These are phyloP conservation scores for Acanthopagrus latus DNA, from an alignment of 2,797 vertebrate genomes.

Conservation along the genomic window DNA sequence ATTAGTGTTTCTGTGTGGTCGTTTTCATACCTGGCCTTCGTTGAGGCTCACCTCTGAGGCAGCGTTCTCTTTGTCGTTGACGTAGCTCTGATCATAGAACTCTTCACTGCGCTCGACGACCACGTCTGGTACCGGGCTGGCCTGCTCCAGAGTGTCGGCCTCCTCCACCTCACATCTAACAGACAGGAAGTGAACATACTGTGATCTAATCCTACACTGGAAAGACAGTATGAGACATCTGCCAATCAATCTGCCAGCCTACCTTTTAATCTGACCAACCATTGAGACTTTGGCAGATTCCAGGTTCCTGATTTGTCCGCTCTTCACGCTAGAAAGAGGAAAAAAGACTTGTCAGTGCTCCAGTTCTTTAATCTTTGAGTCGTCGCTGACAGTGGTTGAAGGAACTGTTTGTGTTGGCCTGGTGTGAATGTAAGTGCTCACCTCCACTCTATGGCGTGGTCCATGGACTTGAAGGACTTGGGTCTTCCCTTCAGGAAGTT, in stretches of 20 bases:
- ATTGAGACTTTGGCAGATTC: slow-evolving; percentile 83
- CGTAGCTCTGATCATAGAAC: slow-evolving; percentile 72
- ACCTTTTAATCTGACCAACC: slow-evolving; percentile 83
- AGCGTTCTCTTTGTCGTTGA: slow-evolving; percentile 63
- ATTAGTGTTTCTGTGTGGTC: neutral
- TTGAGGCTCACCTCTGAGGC: slow-evolving; percentile 61
- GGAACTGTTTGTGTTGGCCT: too few relatives aligned
- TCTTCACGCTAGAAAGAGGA: slow-evolving; percentile 73
- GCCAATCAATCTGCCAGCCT: neutral
- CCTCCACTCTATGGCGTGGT: slow-evolving; percentile 84
- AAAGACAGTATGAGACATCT: neutral
- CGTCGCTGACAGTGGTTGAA: neutral
- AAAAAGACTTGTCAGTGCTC: neutral
- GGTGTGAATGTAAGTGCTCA: slow-evolving; percentile 18
- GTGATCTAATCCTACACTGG: too few relatives aligned
- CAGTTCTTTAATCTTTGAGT: neutral
- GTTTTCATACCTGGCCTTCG: slow-evolving; percentile 30
- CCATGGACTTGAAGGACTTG: slow-evolving; percentile 82
- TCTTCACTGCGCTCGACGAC: slow-evolving; percentile 71
- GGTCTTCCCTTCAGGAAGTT: slow-evolving; percentile 80
- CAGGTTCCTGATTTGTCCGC: slow-evolving; percentile 83
- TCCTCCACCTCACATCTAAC: slow-evolving; percentile 75
- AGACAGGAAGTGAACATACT: neutral
- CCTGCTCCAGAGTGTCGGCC: slow-evolving; percentile 55
- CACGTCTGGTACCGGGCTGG: slow-evolving; percentile 59